Evolutionary conservation across 2,888 invertebrate species (phyloP), one percentile per base, ranked within the genome.

Genomic region (Drosophila aldrichi): DNA sequence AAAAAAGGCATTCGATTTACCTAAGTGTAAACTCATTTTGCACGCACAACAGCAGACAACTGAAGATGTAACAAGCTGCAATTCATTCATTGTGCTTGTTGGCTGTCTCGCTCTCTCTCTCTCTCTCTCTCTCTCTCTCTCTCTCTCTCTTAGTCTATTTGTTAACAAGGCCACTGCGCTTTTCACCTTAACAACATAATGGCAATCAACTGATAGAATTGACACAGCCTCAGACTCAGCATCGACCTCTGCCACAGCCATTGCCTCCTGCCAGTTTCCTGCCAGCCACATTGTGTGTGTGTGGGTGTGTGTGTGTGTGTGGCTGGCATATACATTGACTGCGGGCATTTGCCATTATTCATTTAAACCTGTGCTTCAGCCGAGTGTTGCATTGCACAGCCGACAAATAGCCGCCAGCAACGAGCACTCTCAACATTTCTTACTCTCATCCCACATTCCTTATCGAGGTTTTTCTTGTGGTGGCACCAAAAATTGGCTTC

Each of bases 171-270:
- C 58, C 66, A 67, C 62, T 73, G 72, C 79, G 79, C 82, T 74
- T 87, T 84, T 63, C 85, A 82, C 84, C 85, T 89, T 68, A 87
- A 84, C 84, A 84, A 60, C 70, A 87, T 88, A 84, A 84, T 88
- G 89, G 77, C 85, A 84, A 89, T 84, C 88, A 85, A 71, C 72
- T 84, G 84, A 87, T 85, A 82, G 75, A 79, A 89, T 72, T 85
- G 86, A 66, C 71, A 67, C 69, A 68, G 60, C 61, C 84, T 54
- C 72, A 79, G 43, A 54, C 62, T 43, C 54, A 20, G 34, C 58
- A 0, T 43, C 20, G 5, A 43, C 43, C 61, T 43, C 51, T 8
- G 34, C 58, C 83, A 46, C 67, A 72, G 34, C 49, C 36, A 4
- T n/a, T n/a, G 36, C 18, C 12, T 8, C 36, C 36, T 12, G 32